phyloP scores from a whole-genome alignment of 2,797 vertebrate species.

The Florisuga fusca region DNA sequence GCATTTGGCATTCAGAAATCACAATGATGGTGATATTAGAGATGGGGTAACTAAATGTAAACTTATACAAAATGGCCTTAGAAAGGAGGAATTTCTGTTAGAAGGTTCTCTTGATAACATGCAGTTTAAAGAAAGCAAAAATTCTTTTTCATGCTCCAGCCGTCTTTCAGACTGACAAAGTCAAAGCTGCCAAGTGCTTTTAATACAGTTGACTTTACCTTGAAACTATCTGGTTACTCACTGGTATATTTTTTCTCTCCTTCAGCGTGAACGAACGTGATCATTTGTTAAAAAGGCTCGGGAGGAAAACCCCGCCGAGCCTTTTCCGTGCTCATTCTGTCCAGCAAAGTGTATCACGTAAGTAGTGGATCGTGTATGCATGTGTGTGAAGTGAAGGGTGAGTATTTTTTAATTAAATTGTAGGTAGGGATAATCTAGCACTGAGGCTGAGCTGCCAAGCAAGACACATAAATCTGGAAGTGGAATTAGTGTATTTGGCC shows the following conservation, averaged over 20 bases:
- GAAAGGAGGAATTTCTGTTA: conserved; percentile 11
- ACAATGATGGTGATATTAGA: neutral
- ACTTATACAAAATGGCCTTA: neutral
- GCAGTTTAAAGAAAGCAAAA: neutral
- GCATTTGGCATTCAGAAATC: neutral
- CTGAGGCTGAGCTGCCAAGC: conserved; percentile 46
- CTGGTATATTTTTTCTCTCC: conserved; percentile 30
- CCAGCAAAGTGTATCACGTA: conserved; percentile 94
- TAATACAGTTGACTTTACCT: neutral
- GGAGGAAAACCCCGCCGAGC: conserved; percentile 95
- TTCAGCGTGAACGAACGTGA: conserved; percentile 95
- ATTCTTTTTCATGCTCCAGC: neutral
- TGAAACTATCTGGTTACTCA: conserved; percentile 9
- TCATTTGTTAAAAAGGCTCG: conserved; percentile 95
- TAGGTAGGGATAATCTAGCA: neutral
- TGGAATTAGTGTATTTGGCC: conserved; percentile 56
- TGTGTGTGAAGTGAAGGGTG: neutral
- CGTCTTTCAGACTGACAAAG: conserved; percentile 1
- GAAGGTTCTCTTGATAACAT: neutral
- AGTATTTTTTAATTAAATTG: conserved; percentile 62
- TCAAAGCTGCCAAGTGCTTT: neutral
- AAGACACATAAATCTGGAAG: conserved; percentile 27
- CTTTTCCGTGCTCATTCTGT: conserved; percentile 93
- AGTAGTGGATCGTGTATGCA: conserved; percentile 71
- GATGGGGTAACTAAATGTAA: neutral